These are phyloP conservation scores for Leptinotarsa juncta DNA, from an alignment of 2,888 invertebrate genomes.

Conservation along the genomic window DNA sequence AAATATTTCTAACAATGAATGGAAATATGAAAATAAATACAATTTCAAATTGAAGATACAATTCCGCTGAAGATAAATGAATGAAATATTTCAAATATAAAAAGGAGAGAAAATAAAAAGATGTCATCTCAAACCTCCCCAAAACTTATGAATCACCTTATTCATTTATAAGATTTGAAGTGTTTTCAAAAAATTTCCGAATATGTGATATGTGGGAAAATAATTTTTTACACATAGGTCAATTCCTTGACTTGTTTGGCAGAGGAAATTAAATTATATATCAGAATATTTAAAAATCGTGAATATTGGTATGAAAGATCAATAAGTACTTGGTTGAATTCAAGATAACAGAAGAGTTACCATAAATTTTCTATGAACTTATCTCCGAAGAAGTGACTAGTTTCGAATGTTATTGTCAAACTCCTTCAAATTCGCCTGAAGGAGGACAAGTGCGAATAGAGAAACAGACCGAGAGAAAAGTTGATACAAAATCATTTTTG, in stretches of 20 bases:
- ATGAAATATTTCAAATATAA: slow-evolving; percentile 4
- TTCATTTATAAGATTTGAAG: no score
- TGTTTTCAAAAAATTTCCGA: no score
- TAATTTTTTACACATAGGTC: no score
- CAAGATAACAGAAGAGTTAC: slow-evolving; percentile 27
- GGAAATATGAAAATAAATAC: background rate
- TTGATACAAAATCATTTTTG: background rate
- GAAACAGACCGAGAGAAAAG: slow-evolving; percentile 2
- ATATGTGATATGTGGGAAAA: no score
- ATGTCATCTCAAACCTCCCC: slow-evolving; percentile 30
- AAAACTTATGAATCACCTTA: background rate
- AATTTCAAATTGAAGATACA: background rate
- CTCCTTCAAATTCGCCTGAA: slow-evolving; percentile 31
- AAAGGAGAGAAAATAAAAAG: background rate
- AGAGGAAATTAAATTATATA: no score
- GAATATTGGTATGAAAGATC: no score
- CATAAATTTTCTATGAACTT: slow-evolving; percentile 18
- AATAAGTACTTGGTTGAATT: slow-evolving; percentile 21
- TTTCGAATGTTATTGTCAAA: slow-evolving; percentile 30
- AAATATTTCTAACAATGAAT: background rate
- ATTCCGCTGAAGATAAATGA: slow-evolving; percentile 15
- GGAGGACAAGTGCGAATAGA: slow-evolving; percentile 32
- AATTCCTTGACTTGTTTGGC: no score
- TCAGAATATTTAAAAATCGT: no score
- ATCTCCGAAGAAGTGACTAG: background rate